Evolutionary conservation across 2,888 invertebrate species (phyloP).

Genomic region (Agrochola circellaris): DNA sequence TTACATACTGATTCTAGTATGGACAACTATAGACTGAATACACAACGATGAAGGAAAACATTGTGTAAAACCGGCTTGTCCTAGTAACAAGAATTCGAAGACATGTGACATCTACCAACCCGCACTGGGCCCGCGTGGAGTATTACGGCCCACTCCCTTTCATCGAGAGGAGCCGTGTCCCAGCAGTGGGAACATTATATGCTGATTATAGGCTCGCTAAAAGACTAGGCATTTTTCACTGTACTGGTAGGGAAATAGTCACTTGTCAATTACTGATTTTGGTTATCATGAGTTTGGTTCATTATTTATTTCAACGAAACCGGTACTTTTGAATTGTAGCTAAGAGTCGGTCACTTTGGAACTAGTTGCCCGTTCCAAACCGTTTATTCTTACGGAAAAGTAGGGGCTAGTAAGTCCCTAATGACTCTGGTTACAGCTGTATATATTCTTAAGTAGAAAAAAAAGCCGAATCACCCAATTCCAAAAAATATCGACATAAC

Average conservation of each 20-base stretch:
- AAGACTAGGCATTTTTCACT: neutral
- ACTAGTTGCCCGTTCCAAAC: neutral
- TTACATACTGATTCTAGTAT: neutral
- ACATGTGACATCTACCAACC: too few relatives aligned
- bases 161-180: too few relatives aligned
- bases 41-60: too few relatives aligned
- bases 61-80: too few relatives aligned
- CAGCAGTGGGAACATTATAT: too few relatives aligned
- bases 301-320: neutral
- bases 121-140: too few relatives aligned
- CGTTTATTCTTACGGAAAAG: neutral
- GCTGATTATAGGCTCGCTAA: neutral
- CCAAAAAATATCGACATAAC: conserved; percentile 30
- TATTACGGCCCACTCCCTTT: too few relatives aligned
- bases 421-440: neutral
- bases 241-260: neutral
- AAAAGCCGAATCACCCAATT: neutral
- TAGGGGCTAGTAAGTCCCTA: neutral
- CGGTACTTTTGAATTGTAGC: neutral
- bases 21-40: neutral
- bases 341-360: neutral
- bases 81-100: too few relatives aligned
- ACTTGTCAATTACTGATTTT: neutral
- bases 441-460: neutral
- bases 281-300: neutral